Evolutionary conservation across 64 coral and sea anemone species (phyloP).

Genomic region (Montipora efflorescens): DNA sequence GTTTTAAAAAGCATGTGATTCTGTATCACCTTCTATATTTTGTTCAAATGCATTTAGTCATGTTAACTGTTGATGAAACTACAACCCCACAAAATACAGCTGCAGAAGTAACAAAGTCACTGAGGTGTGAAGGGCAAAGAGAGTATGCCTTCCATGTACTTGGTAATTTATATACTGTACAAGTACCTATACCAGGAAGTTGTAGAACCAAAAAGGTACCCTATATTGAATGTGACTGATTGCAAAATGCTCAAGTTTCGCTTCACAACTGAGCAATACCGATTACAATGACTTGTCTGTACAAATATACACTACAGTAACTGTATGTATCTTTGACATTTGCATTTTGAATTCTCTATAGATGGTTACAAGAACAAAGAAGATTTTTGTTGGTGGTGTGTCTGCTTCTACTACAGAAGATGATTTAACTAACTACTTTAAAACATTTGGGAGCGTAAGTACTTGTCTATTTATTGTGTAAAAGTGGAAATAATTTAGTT

Average conservation of each 20-base stretch:
- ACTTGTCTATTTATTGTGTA: background rate
- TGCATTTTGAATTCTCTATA: background rate
- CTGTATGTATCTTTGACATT: background rate
- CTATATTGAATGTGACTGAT: too few relatives aligned
- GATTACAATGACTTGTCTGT: too few relatives aligned
- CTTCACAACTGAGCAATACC: too few relatives aligned
- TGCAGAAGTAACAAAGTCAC: background rate
- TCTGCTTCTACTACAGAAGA: slow-evolving; percentile 77
- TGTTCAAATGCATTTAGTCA: background rate
- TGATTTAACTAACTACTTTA: slow-evolving; percentile 75
- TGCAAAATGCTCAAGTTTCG: too few relatives aligned
- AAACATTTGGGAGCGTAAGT: slow-evolving; percentile 72
- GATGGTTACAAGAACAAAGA: slow-evolving; percentile 84
- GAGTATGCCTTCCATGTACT: too few relatives aligned
- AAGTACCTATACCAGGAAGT: too few relatives aligned
- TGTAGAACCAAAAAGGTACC: too few relatives aligned
- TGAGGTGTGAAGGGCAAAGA: too few relatives aligned
- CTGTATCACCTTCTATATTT: background rate
- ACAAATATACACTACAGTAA: too few relatives aligned
- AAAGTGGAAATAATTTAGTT: too few relatives aligned
- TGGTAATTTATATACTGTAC: background rate
- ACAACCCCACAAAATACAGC: background rate
- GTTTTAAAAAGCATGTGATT: background rate
- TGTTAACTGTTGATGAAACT: background rate
- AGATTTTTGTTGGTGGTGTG: slow-evolving; percentile 86